Base-by-base conservation (phyloP, 2,797 vertebrate species). In the Erithacus rubecula region DNA sequence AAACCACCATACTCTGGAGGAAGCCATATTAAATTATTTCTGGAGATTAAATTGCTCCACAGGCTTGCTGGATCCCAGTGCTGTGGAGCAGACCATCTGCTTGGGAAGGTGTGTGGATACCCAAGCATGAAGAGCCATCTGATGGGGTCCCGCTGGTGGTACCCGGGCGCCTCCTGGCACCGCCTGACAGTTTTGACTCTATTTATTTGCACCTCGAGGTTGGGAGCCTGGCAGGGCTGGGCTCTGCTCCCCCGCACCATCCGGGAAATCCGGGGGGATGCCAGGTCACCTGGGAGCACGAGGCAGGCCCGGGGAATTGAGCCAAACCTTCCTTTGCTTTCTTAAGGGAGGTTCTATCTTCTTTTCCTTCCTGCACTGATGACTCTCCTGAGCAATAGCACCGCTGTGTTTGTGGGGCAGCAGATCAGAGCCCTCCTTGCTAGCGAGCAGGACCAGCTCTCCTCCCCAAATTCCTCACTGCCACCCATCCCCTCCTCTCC, bases 21-120 rank as follows among this genome's bases (percentile, higher is more conserved):
- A 93, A 94, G 82, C 94, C 93, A 92, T 95, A 96, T 95, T 92
- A 95, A 94, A 96, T 96, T 96, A 95, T 93, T 95, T 89, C 79
- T 96, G 94, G 92, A 94, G 94, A 96, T 96, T 94, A 92, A 96
- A 96, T 94, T 95, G 92, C 94, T 91, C 91, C 92, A 95, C 75
- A 90, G 87, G 87, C 84, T 90, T 89, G 79, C 58, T 93, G 94
- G 89, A 96, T 96, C 96, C 92, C 94, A 63, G 55, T 62, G 89
- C 92, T 94, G 72, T 67, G 70, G 89, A 93, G 94, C 91, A 94
- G 91, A 88, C 95, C 95, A 96, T 96, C 95, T 96, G 96, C 90
- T 95, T 83, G 71, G 71, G 80, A 89, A 92, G 87, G 93, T 94
- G 89, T 89, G 86, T 41, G 59, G 90, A 88, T 88, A 94, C 65